Conservation (phyloP, 2,888 invertebrate species). For the Osmoderma eremita region DNA sequence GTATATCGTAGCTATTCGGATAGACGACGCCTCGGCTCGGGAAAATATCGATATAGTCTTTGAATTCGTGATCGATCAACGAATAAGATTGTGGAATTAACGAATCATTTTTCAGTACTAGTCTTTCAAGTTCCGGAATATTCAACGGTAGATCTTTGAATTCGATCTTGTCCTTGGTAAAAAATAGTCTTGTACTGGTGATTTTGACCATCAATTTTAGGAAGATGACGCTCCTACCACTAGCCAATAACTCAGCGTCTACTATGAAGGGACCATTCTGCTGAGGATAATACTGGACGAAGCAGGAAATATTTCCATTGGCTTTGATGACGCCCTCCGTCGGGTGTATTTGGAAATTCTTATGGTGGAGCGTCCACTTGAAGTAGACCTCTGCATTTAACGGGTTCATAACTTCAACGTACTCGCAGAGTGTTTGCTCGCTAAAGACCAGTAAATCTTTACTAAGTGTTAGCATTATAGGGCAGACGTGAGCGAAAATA, state of each 20-base stretch:
- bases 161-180: constrained; percentile 48
- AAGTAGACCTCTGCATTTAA: constrained; percentile 67
- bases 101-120: constrained; percentile 51
- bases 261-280: constrained; percentile 48
- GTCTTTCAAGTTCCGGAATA: constrained; percentile 48
- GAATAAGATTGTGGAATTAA: background rate
- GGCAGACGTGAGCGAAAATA: constrained; percentile 61
- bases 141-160: constrained; percentile 61
- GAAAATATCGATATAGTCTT: background rate
- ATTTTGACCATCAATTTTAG: constrained; percentile 12
- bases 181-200: constrained; percentile 29
- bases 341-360: constrained; percentile 67
- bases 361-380: constrained; percentile 65
- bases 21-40: constrained; percentile 10
- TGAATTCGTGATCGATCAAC: background rate
- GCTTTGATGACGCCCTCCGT: constrained; percentile 66
- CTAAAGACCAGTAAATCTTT: constrained; percentile 56
- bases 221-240: constrained; percentile 55
- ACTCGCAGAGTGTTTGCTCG: constrained; percentile 61
- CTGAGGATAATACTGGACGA: constrained; percentile 59
- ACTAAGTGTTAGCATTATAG: constrained; percentile 57
- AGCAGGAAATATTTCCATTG: constrained; percentile 65
- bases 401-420: constrained; percentile 66
- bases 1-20: background rate
- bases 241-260: constrained; percentile 57